Evolutionary conservation across 2,888 invertebrate genomes (phyloP).

Genomic region (Caenorhabditis sp.): DNA sequence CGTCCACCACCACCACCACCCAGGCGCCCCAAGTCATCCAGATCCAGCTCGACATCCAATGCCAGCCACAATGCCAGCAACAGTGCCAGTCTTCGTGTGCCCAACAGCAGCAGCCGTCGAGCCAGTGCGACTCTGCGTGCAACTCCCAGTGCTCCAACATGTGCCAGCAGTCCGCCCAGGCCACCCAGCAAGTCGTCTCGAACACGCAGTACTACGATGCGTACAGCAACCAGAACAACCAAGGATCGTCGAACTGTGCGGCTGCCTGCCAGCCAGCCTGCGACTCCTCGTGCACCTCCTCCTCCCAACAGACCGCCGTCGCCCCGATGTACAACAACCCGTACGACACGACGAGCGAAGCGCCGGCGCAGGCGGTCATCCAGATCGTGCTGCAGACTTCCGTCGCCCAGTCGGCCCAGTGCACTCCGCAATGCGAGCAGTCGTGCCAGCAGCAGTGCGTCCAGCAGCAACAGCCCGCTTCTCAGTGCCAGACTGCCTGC

Average conservation of each 20-base stretch:
- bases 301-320: constrained; percentile 17
- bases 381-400: constrained; percentile 46
- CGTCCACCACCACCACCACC: constrained; percentile 52
- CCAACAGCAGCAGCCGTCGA: constrained; percentile 62
- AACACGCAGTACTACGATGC: constrained; percentile 31
- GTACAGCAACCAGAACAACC: constrained; percentile 46
- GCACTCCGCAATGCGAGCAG: constrained; percentile 63
- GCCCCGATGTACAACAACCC: constrained; percentile 52
- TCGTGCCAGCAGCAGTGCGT: constrained; percentile 59
- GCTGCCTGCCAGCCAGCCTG: constrained; percentile 60
- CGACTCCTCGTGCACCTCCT: constrained; percentile 46
- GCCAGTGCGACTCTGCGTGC: constrained; percentile 57
- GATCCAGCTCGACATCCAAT: constrained; percentile 58
- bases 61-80: constrained; percentile 66
- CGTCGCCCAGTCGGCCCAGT: constrained; percentile 61
- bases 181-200: constrained; percentile 31
- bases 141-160: constrained; percentile 52
- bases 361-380: constrained; percentile 24
- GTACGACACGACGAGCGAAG: constrained; percentile 26
- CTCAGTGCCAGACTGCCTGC: constrained; percentile 59
- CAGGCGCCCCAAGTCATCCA: constrained; percentile 51
- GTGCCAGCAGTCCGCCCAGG: constrained; percentile 51
- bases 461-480: constrained; percentile 59
- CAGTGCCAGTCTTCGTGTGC: constrained; percentile 61
- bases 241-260: constrained; percentile 18